Base-by-base conservation (phyloP, 2,888 invertebrate species). In the Drosophila yooni region DNA sequence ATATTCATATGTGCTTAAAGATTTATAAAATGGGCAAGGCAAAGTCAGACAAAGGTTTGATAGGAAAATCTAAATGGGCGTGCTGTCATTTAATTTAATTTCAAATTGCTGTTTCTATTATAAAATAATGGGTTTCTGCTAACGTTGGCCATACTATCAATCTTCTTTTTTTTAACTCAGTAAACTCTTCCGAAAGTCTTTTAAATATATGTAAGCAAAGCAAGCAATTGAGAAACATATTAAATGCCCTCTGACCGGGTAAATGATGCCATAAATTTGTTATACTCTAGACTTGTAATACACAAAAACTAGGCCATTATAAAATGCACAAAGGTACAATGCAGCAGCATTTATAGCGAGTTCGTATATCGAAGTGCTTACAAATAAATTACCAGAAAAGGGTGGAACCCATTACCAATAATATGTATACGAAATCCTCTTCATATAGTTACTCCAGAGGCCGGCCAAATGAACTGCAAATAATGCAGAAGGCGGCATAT, bases 391-490 rank as follows among this genome's bases (percentile, higher is more conserved):
- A 52, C 38, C 15, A 53, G 11, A 54, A 63, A 15, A 36, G 21
- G 58, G 33, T 21, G 27, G 10, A 34, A 40, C 1, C 11, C 5
- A 52, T 36, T 54, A 54, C 6, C n/a, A 27, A 38, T 27, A 33
- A 33, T 33, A 38, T 46, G n/a, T 29, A 46, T n/a, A 56, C 18
- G 31, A 75, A 61, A 57, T 52, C 13, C 33, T 59, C n/a, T 40
- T n/a, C 25, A 40, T 10, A 21, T 33, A 25, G 7, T 13, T 52
- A n/a, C 40, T 40, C 50, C 50, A 13, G 46, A 31, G 40, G 54
- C 59, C 27, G 61, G 71, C 75, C 74, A 88, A 85, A 87, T 89
- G 81, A 88, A 79, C 83, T 88, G 88, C 76, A 75, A 88, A 72
- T 83, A 78, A 82, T 76, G 76, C 74, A 36, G 69, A 60, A 66